Percentiles rank a stretch among this genome's conserved stretches.
Conservation (phyloP, 2,797 vertebrate genomes). For the Enteromius viviparus region DNA sequence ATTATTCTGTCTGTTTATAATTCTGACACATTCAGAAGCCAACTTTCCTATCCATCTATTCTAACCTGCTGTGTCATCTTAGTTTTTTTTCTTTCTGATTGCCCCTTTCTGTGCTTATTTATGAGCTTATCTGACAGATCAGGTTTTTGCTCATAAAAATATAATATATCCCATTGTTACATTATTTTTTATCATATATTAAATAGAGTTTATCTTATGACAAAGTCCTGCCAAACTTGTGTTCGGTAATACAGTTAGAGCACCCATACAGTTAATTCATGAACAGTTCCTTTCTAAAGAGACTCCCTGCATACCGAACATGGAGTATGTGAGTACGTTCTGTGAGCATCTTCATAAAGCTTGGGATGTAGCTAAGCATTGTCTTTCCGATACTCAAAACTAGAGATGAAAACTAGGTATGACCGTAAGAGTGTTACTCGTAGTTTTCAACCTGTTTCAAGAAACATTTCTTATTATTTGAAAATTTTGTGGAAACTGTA, state of each 20-base stretch:
- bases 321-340: not conserved
- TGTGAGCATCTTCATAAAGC: not conserved
- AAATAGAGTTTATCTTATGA: not conserved
- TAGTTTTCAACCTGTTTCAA: no score
- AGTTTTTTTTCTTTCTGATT: not conserved
- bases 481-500: not conserved
- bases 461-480: not conserved
- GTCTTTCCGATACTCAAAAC: not conserved
- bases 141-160: not conserved
- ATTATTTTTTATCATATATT: not conserved
- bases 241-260: no score
- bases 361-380: not conserved
- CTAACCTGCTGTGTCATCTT: not conserved
- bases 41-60: slow-evolving; percentile 10
- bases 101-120: slow-evolving; percentile 32
- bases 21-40: slow-evolving; percentile 22
- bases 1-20: not conserved
- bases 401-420: not conserved
- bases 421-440: not conserved
- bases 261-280: no score
- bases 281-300: not conserved
- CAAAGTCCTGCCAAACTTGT: no score
- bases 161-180: not conserved
- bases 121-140: not conserved
- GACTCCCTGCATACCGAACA: accelerated